Conservation (phyloP, 2,888 invertebrate species). For the Anthoptus insignis region DNA sequence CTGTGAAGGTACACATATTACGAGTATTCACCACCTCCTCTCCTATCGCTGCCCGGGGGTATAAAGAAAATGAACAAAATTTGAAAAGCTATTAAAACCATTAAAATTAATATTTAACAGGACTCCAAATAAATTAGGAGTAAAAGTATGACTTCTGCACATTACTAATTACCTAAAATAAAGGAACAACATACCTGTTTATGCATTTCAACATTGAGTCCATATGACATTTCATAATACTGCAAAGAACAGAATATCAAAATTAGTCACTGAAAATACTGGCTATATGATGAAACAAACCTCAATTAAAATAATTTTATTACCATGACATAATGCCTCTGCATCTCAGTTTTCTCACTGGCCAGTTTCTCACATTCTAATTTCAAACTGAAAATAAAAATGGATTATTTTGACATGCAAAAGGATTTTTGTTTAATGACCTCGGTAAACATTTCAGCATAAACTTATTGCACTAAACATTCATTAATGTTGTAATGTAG, state of each 20-base stretch:
- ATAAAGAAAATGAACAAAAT: too few species aligned
- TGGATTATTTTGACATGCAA: background rate
- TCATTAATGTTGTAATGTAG: too few species aligned
- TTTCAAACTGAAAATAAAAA: conserved; percentile 92
- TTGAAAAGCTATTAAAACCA: too few species aligned
- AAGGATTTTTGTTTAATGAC: background rate
- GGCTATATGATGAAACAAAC: background rate
- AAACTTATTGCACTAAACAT: too few species aligned
- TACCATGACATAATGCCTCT: conserved; percentile 99
- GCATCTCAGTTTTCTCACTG: conserved; percentile 99
- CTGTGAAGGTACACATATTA: too few species aligned
- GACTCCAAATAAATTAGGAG: too few species aligned
- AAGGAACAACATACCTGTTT: conserved; percentile 94
- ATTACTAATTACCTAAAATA: too few species aligned
- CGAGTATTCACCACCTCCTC: too few species aligned
- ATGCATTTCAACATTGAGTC: conserved; percentile 98
- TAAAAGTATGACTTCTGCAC: too few species aligned
- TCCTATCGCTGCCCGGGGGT: too few species aligned
- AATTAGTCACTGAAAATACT: conserved; percentile 3
- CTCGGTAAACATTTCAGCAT: background rate
- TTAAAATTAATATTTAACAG: too few species aligned
- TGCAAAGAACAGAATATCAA: conserved; percentile 81
- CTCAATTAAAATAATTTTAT: background rate
- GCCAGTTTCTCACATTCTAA: conserved; percentile 99
- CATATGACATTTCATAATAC: conserved; percentile 99